Conservation (phyloP, 1,140 invertebrate genomes). For the Galleria mellonella region DNA sequence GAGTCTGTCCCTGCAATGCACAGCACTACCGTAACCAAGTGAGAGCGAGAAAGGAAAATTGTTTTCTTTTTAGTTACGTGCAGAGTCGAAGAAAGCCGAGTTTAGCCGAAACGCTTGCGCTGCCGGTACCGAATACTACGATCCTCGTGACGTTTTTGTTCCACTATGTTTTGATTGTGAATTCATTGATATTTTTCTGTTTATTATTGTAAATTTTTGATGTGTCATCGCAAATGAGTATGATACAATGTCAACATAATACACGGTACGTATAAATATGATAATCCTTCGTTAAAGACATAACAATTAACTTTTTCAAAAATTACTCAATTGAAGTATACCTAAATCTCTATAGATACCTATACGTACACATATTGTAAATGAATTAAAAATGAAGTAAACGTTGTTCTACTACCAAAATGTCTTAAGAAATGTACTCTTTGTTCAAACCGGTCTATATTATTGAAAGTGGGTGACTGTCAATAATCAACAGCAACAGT, state of each 20-base stretch:
- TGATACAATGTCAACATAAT: no score
- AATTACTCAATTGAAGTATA: no score
- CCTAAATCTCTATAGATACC: no score
- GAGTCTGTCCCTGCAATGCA: slow-evolving; percentile 19
- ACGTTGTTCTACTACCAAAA: no score
- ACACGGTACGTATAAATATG: no score
- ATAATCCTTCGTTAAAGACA: no score
- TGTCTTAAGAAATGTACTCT: slow-evolving; percentile 17
- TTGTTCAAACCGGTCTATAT: slow-evolving; percentile 43
- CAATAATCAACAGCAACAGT: slow-evolving; percentile 24
- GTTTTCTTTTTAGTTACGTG: slow-evolving; percentile 17
- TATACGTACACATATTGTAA: no score
- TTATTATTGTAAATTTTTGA: slow-evolving; percentile 6
- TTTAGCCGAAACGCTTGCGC: slow-evolving; percentile 37
- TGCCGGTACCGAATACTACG: slow-evolving; percentile 24
- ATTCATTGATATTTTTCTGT: slow-evolving; percentile 47
- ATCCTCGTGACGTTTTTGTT: slow-evolving; percentile 35
- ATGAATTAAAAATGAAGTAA: no score
- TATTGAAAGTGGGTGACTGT: slow-evolving; percentile 59
- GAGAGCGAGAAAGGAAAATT: slow-evolving; percentile 28
- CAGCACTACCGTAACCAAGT: slow-evolving; percentile 5
- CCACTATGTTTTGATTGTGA: slow-evolving; percentile 26
- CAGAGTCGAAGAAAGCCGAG: slow-evolving; percentile 28
- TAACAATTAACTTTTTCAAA: no score
- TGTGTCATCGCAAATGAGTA: no score